Evolutionary conservation across 2,113 vertebrate species (phyloP), one percentile per base, ranked within the genome.

Genomic region (Channa argus): DNA sequence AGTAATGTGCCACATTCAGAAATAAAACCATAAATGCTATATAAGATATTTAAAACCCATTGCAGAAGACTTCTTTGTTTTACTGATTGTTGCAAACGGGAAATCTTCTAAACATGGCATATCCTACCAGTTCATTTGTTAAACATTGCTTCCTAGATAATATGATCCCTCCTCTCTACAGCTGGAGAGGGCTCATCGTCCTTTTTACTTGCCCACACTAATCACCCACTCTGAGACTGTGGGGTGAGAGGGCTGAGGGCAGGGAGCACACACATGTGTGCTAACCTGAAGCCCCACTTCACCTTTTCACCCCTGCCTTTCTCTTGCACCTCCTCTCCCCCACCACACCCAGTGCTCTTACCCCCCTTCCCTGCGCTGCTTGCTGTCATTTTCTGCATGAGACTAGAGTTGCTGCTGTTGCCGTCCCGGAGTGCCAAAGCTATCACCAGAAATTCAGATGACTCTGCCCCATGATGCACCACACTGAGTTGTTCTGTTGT

Each of bases 191-290:
- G 79, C 77, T 84, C 86, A 88, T 15, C n/a, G 50, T 64, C 69
- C 51, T 12, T 11, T 77, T 70, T 77, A 79, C 71, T 84, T 85
- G 84, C 67, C 76, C 66, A 38, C 43, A 58, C 75, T 90, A 90
- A 90, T 90, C 87, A 88, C 51, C 80, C 86, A 65, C 88, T 60
- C 79, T 49, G 87, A 88, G 85, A 89, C 79, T 64, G 60, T 64
- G 63, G 46, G 74, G 77, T 83, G 63, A 86, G 58, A 81, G 63
- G 56, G 71, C 71, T 24, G 45, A 80, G 80, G 71, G 73, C 70
- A 77, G 65, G 60, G 53, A 54, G 72, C 39, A 12, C 46, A 5
- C 53, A 61, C 46, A 46, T n/a, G 7, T 56, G 56, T 55, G 71
- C 76, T 78, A 65, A 59, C 59, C 49, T 61, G 41, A 75, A 74